Percentiles rank a stretch among this genome's conserved stretches.
Conservation (phyloP, 2,888 invertebrate genomes). For the Drosophila fulvimacula region DNA sequence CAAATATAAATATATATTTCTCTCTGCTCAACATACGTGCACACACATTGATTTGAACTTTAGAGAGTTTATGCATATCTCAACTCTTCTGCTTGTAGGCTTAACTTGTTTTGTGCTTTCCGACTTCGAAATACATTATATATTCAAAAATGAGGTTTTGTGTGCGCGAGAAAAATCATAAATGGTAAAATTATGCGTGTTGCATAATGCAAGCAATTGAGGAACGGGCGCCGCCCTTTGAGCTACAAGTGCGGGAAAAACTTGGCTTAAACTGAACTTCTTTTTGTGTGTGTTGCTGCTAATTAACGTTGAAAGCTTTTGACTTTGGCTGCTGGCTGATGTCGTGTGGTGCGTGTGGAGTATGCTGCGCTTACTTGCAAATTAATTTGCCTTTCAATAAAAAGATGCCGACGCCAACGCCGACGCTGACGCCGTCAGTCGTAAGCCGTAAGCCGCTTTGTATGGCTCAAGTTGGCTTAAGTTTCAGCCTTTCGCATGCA, state of each 20-base stretch:
- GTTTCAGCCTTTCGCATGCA: conserved; percentile 64
- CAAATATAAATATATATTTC: not conserved
- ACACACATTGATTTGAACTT: not conserved
- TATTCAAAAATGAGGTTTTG: conserved; percentile 32
- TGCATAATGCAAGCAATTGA: conserved; percentile 69
- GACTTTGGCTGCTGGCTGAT: conserved; percentile 15
- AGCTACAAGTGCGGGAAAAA: conserved; percentile 36
- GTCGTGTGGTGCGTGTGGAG: conserved; percentile 57
- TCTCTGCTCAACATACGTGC: not conserved
- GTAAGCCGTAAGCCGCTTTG: conserved; percentile 53
- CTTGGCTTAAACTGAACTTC: conserved; percentile 11
- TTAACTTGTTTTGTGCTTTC: not conserved
- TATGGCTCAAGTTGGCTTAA: conserved; percentile 37
- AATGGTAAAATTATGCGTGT: conserved; percentile 50
- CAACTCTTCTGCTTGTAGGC: not conserved
- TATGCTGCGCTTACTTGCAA: conserved; percentile 65
- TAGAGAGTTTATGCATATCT: not conserved
- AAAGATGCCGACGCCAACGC: conserved; percentile 39
- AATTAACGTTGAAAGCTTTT: conserved; percentile 55
- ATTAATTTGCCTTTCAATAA: conserved; percentile 68
- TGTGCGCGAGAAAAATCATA: conserved; percentile 30
- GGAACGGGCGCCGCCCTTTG: conserved; percentile 39
- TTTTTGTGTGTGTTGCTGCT: conserved; percentile 28
- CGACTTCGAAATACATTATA: conserved; percentile 13
- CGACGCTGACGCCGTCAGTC: not conserved